phyloP scores from a whole-genome alignment of 2,797 vertebrate genomes.

The Rhabdomys pumilio region DNA sequence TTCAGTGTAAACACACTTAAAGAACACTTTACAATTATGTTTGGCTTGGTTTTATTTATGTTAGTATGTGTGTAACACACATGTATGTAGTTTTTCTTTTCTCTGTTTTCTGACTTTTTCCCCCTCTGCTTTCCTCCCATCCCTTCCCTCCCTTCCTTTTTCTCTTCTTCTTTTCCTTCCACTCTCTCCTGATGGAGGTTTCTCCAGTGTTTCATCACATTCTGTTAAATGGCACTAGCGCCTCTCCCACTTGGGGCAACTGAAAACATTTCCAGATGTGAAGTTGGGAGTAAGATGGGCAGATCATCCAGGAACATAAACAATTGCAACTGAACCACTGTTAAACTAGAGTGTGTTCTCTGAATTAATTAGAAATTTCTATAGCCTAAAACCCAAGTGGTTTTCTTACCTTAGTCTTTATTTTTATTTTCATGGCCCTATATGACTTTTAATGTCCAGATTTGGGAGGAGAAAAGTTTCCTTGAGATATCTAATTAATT shows the following conservation, averaged over 20 bases:
- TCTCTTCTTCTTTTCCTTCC: background rate
- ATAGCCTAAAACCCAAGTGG: slow-evolving; percentile 11
- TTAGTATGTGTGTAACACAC: background rate
- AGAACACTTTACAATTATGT: slow-evolving; percentile 11
- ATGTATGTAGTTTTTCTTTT: background rate
- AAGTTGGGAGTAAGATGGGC: background rate
- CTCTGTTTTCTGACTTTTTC: background rate
- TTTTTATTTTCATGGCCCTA: slow-evolving; percentile 8
- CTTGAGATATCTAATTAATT: slow-evolving; percentile 49
- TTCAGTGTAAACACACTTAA: slow-evolving; percentile 16
- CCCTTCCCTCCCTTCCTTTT: background rate
- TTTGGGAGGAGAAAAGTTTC: background rate
- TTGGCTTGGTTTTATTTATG: slow-evolving; percentile 26
- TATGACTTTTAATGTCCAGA: slow-evolving; percentile 57
- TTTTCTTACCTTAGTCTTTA: slow-evolving; percentile 64
- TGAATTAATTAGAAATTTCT: slow-evolving; percentile 62
- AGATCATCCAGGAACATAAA: background rate
- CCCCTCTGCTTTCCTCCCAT: background rate
- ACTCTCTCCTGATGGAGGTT: background rate
- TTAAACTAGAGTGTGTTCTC: slow-evolving; percentile 58
- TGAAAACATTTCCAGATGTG: background rate
- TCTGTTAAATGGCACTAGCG: background rate
- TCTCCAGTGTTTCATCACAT: background rate
- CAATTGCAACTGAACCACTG: slow-evolving; percentile 35
- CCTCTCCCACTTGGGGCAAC: background rate